Evolutionary conservation across 1,140 invertebrate genomes (phyloP), one percentile per base, ranked within the genome.

Genomic region (Aplysia californica): DNA sequence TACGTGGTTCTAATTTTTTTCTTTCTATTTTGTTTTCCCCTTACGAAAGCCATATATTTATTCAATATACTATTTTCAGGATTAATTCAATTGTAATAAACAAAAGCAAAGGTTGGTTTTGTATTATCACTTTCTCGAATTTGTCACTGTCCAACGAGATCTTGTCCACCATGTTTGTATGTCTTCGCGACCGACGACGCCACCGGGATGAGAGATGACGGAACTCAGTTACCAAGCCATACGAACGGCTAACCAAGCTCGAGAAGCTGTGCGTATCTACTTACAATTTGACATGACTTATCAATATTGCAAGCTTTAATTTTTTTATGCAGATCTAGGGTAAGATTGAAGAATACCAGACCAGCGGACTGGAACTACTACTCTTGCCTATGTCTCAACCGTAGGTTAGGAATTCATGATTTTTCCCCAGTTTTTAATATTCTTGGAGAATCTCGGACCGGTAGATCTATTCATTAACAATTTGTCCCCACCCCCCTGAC

Each of bases 211-310:
- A 61, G 39, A 65, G 55, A 79, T 86, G 86, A 81, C 82, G 41
- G 87, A 87, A 76, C 68, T 89, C n/a, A 88, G 86, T 69, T 88
- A 87, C 71, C 86, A 88, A 71, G 69, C 82, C 10, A 86, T 89
- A 38, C 69, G 84, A 72, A 84, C 85, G 41, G 87, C 87, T n/a
- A 87, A 89, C 65, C 83, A 87, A 79, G 87, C 87, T 29, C 78
- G 87, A 74, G 86, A 89, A 82, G 87, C 87, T 66, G 87, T 89
- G 80, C 80, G 69, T 76, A 71, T 3, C 31, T 36, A 33, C 36
- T 33, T 29, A 33, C n/a, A 50, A 50, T 50, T 15, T 50, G n/a
- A n/a, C 44, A 50, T n/a, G n/a, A n/a, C n/a, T n/a, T n/a, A n/a
- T n/a, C n/a, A n/a, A n/a, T n/a, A n/a, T n/a, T n/a, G n/a, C n/a